Percentiles rank a stretch among this genome's conserved stretches.
Conservation (phyloP, 2,113 vertebrate genomes). For the Barbus barbus region DNA sequence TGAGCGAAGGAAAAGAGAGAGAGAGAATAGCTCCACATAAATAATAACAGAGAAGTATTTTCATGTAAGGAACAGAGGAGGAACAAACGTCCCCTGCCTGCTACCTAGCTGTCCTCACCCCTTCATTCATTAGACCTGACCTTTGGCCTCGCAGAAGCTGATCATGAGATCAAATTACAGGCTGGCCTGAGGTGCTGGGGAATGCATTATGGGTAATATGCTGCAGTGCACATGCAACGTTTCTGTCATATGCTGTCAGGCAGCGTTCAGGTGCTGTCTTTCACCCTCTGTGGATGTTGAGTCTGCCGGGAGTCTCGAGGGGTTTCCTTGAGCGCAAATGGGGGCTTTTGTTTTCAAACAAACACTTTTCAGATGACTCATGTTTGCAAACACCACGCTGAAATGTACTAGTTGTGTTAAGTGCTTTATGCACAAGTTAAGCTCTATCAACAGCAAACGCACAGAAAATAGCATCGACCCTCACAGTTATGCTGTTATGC, state of each 20-base stretch:
- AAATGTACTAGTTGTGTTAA: constrained; percentile 14
- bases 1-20: constrained; percentile 37
- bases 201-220: constrained; percentile 44
- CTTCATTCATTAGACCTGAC: constrained; percentile 71
- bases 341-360: constrained; percentile 39
- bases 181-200: constrained; percentile 57
- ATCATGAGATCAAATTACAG: constrained; percentile 71
- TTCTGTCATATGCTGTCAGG: constrained; percentile 44
- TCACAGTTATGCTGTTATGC: background rate
- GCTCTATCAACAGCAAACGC: background rate
- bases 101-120: constrained; percentile 47
- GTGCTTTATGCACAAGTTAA: background rate
- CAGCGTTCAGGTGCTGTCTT: constrained; percentile 43
- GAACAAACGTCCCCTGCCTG: constrained; percentile 7
- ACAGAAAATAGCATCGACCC: background rate
- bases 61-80: background rate
- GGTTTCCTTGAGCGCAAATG: constrained; percentile 17
- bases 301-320: constrained; percentile 35
- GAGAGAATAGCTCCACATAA: constrained; percentile 13
- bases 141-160: constrained; percentile 69
- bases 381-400: background rate
- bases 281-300: constrained; percentile 48
- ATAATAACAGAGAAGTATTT: background rate
- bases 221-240: constrained; percentile 8
- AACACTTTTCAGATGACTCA: background rate